A percentile compares a stretch with the other conserved stretches of the same genome.
phyloP scores from a whole-genome alignment of 2,113 vertebrate genomes.

The Hippocampus zosterae region DNA sequence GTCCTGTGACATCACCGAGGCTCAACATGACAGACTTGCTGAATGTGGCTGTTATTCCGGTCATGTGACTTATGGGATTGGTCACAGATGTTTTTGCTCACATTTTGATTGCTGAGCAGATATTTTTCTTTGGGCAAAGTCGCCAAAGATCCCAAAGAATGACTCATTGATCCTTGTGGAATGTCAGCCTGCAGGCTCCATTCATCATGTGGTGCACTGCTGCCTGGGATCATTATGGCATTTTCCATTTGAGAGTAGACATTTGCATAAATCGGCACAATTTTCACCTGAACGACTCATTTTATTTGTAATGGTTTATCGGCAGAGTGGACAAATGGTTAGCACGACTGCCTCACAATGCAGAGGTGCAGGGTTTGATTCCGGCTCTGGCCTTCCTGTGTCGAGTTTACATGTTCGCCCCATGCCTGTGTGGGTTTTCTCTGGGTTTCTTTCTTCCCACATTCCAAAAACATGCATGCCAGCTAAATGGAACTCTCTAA shows the following conservation, averaged over 20 bases:
- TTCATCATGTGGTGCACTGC: neutral
- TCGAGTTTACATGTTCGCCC: too few species aligned
- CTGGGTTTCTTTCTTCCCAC: too few species aligned
- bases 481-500: too few species aligned
- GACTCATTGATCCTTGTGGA: slow-evolving; percentile 4
- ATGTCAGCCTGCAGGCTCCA: slow-evolving; percentile 10
- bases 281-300: neutral
- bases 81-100: slow-evolving; percentile 25
- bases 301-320: neutral
- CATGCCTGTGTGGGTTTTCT: too few species aligned
- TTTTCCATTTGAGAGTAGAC: neutral
- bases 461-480: too few species aligned
- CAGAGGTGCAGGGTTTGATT: too few species aligned
- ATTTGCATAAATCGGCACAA: neutral
- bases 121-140: slow-evolving; percentile 2
- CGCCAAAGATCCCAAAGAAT: neutral
- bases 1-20: neutral
- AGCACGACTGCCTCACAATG: too few species aligned
- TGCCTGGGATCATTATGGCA: slow-evolving; percentile 1
- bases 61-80: neutral
- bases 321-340: too few species aligned
- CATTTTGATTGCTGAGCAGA: neutral
- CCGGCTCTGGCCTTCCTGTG: too few species aligned
- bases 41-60: neutral
- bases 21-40: neutral